These are phyloP conservation scores for Oncorhynchus gorbuscha DNA, from an alignment of 2,113 vertebrate genomes.

Conservation along the genomic window DNA sequence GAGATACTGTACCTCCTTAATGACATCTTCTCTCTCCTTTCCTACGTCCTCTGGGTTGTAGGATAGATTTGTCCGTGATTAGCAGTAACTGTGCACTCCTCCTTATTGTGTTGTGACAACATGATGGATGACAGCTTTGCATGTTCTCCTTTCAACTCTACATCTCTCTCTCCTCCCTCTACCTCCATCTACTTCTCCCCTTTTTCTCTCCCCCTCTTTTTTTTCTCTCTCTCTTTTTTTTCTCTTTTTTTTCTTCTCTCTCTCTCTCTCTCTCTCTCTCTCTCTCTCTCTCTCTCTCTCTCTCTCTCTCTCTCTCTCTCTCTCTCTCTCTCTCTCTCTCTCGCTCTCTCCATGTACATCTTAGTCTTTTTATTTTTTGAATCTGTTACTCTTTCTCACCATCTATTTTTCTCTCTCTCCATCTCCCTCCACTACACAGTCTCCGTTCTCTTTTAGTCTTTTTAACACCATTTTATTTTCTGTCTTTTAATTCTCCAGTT, in stretches of 20 bases:
- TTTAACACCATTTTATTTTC: not conserved
- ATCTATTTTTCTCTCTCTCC: not conserved
- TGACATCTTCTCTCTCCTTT: not conserved
- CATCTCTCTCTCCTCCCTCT: not conserved
- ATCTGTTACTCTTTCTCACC: not conserved
- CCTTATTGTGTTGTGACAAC: conserved; percentile 54
- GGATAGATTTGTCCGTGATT: conserved; percentile 35
- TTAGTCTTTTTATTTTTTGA: conserved; percentile 11
- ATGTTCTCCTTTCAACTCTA: too few species aligned
- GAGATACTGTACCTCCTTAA: not conserved
- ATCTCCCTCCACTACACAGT: not conserved
- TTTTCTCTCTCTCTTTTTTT: too few species aligned
- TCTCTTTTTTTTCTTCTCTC: too few species aligned
- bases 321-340: not conserved
- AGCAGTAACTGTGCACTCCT: conserved; percentile 51
- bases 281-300: too few species aligned
- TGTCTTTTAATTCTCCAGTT: not conserved
- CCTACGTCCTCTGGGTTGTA: not conserved
- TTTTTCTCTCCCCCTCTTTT: too few species aligned
- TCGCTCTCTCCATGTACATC: conserved; percentile 28
- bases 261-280: too few species aligned
- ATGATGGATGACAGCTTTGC: conserved; percentile 51
- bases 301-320: too few species aligned
- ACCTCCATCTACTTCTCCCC: too few species aligned
- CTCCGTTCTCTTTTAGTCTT: not conserved